phyloP scores from a whole-genome alignment of 2,888 invertebrate genomes.

The Hofmannophila pseudospretella region DNA sequence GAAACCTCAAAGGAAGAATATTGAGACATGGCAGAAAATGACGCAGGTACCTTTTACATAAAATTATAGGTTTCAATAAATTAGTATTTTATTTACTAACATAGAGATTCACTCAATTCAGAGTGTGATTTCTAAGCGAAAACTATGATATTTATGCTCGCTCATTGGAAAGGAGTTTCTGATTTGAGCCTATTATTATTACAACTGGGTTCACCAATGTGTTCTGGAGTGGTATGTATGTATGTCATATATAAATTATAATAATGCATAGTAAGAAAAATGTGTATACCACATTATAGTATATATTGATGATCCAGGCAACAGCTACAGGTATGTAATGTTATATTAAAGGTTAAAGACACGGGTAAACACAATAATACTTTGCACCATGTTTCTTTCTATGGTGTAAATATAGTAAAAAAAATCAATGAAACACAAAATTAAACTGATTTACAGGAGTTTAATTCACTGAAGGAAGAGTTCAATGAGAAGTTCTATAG shows the following conservation, averaged over 20 bases:
- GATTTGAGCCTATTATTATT: too few relatives aligned
- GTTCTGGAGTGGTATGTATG: too few relatives aligned
- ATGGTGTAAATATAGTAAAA: neutral
- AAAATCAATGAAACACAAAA: too few relatives aligned
- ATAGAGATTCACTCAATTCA: neutral
- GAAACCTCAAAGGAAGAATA: constrained; percentile 99
- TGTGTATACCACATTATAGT: too few relatives aligned
- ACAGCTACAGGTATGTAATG: constrained; percentile 18
- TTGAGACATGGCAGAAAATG: constrained; percentile 98
- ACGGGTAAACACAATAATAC: neutral
- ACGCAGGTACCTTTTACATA: constrained; percentile 82
- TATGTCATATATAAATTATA: too few relatives aligned
- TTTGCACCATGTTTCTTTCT: neutral
- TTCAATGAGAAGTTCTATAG: constrained; percentile 60
- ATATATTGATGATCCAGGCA: constrained; percentile 19
- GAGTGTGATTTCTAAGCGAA: too few relatives aligned
- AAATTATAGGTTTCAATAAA: neutral
- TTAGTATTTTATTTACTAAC: constrained; percentile 1
- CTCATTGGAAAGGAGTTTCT: too few relatives aligned
- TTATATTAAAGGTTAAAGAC: neutral
- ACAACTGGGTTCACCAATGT: too few relatives aligned
- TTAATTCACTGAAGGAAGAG: constrained; percentile 61
- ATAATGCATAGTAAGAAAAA: too few relatives aligned
- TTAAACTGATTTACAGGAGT: constrained; percentile 51
- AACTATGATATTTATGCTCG: too few relatives aligned